Evolutionary conservation across 2,888 invertebrate species (phyloP), one percentile per base, ranked within the genome.

Genomic region (Nomada goodeniana): DNA sequence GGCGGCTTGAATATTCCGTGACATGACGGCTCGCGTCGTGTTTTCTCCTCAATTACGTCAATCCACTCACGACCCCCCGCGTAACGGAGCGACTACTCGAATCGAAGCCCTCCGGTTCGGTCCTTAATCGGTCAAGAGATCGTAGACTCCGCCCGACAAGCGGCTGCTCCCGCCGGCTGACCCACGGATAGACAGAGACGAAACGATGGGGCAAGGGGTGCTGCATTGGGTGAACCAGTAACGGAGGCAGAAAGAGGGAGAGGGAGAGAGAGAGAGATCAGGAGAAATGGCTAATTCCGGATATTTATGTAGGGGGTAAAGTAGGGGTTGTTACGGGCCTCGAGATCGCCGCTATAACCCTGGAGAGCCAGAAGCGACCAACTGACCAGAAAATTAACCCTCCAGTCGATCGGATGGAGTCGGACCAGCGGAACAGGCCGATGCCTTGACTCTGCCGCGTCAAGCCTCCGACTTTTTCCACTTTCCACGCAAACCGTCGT

Each of bases 381-480:
- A 94, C 93, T 93, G 93, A 93, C 93, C 93, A 94, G 93, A 93
- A 94, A 94, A 94, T 94, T 94, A 94, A 94, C 93, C 93, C 93
- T 93, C 93, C 91, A 91, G 89, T 92, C 92, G 92, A 93, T 93
- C 91, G 92, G 91, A 92, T 91, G 89, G 90, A 90, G 89, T 87
- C 82, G 88, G 84, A 84, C 82, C 87, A 85, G 79, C 88, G 86
- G 87, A 86, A 84, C 87, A 88, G 88, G 78, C 84, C 85, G 88
- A 81, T 88, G 86, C 82, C 89, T 89, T 82, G 89, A 71, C 86
- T 78, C 80, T 26, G 10, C 18, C 50, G 86, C 87, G 80, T 84
- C 83, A 82, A 85, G 78, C 81, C 72, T 53, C 47, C 60, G 68
- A 82, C 79, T 86, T 80, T 80, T 83, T 82, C 71, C 47, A 69